These are phyloP conservation scores for Hydrocynus forskahlii DNA, from an alignment of 2,797 vertebrate genomes.

Conservation along the genomic window DNA sequence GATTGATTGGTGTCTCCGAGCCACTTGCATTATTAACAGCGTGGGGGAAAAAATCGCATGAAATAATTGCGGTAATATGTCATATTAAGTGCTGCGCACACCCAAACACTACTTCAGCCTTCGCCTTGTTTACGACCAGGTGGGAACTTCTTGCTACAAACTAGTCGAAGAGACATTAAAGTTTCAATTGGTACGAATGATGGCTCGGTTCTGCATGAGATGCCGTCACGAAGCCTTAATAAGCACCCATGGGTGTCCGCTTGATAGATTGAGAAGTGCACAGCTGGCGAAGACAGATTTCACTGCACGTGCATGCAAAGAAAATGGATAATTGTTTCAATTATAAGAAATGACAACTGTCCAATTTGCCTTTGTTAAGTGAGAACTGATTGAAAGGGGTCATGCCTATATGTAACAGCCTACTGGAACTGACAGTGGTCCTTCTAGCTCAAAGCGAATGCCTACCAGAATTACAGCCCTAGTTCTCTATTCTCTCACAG, in stretches of 20 bases:
- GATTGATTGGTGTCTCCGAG: slow-evolving; percentile 62
- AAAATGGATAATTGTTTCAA: slow-evolving; percentile 9
- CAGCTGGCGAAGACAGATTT: slow-evolving; percentile 4
- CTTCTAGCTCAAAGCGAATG: not conserved
- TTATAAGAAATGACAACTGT: not conserved
- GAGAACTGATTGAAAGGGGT: slow-evolving; percentile 1
- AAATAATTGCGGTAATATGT: slow-evolving; percentile 63
- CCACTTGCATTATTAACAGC: slow-evolving; percentile 62
- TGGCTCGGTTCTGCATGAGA: slow-evolving; percentile 23
- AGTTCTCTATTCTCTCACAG: too few relatives aligned
- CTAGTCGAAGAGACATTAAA: slow-evolving; percentile 34
- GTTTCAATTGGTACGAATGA: slow-evolving; percentile 33
- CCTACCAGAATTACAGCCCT: too few relatives aligned
- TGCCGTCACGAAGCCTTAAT: slow-evolving; percentile 15
- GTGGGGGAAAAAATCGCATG: slow-evolving; percentile 53
- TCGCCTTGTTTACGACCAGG: slow-evolving; percentile 44
- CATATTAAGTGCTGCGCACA: slow-evolving; percentile 61
- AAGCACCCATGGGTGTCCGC: slow-evolving; percentile 22
- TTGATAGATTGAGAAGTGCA: slow-evolving; percentile 6
- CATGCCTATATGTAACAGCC: not conserved
- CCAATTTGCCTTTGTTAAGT: not conserved
- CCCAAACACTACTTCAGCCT: slow-evolving; percentile 45
- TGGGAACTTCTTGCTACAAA: slow-evolving; percentile 26
- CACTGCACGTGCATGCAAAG: not conserved
- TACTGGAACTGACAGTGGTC: not conserved